Base-by-base conservation (phyloP, 1,140 invertebrate species). In the Paraescarpia echinospica region DNA sequence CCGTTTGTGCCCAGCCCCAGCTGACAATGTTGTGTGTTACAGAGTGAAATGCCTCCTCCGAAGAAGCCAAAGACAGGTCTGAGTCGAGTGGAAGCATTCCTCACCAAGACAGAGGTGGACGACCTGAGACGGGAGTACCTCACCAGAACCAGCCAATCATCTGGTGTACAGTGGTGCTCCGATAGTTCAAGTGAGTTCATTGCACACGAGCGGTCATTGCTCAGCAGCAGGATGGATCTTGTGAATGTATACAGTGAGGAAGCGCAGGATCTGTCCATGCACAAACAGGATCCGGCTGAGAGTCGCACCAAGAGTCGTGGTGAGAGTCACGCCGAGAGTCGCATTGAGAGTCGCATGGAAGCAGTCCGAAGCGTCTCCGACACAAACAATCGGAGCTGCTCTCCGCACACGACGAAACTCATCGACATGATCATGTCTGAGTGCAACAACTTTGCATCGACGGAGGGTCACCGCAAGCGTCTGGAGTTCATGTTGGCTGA, bases 11-110 rank as follows among this genome's bases (percentile, higher is more conserved):
- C 8, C 14, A 77, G 27, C 59, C 9, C 14, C 59, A 77, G 59
- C 59, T 77, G 14, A 77, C 27, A 18, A 77, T 77, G 59, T 77
- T 77, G 59, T 31, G 18, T 90, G 35, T 90, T 33, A 27, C 35
- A 34, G 35, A 41, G 90, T 41, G 35, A 90, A 31, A 90, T 90
- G 90, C 90, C 90, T 27, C 90, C 90, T 18, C 90, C 90, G 2
- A 90, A 90, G 90, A 90, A 41, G 35, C 90, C 90, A n/a, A 90
- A 90, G 35, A 90, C 90, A n/a, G 90, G 90, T 35, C n/a, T 90
- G n/a, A 35, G 34, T 14, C 90, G 90, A 27, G 90, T 90, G 4
- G 90, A 90, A 90, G 90, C 34, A 90, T 90, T 90, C 90, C 35
- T 90, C 14, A 90, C 90, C 8, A 77, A 77, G 59, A 77, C 59